Percentiles rank a stretch among this genome's conserved stretches.
phyloP scores from a whole-genome alignment of 2,113 vertebrate species.

The Pseudorhombus dupliciocellatus region DNA sequence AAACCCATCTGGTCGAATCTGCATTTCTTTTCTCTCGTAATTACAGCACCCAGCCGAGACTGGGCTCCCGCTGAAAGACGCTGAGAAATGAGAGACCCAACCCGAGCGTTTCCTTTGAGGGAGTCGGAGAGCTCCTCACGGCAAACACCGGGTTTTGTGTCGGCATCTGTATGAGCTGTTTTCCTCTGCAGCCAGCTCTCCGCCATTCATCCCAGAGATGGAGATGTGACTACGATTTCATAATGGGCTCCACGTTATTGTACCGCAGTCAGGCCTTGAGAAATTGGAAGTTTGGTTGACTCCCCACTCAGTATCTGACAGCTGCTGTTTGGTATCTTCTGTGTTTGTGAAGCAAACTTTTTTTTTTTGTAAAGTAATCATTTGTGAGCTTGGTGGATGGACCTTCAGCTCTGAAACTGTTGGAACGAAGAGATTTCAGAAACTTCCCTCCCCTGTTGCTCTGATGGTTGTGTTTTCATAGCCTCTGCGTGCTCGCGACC shows the following conservation, averaged over 20 bases:
- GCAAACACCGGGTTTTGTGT: conserved; percentile 17
- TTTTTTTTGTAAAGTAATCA: neutral
- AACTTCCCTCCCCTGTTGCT: neutral
- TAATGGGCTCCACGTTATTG: neutral
- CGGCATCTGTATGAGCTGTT: neutral
- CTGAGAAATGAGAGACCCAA: conserved; percentile 45
- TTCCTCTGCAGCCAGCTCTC: neutral
- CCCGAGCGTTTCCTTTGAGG: conserved; percentile 15
- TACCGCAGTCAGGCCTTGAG: neutral
- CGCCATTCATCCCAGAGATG: neutral
- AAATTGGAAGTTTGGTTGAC: neutral
- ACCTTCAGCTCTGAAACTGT: no score
- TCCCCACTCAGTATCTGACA: neutral
- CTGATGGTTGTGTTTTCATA: conserved; percentile 13
- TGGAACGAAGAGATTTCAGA: no score
- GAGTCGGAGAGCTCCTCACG: conserved; percentile 25
- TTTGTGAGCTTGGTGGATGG: neutral
- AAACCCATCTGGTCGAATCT: conserved; percentile 43
- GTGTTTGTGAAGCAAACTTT: neutral
- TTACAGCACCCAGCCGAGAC: conserved; percentile 49
- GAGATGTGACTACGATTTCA: neutral
- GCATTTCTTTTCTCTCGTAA: conserved; percentile 69
- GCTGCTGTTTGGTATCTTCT: neutral
- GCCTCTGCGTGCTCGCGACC: conserved; percentile 30
- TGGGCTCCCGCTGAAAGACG: conserved; percentile 37